Base-by-base conservation (phyloP, 2,113 vertebrate species). In the Pitta sordida region DNA sequence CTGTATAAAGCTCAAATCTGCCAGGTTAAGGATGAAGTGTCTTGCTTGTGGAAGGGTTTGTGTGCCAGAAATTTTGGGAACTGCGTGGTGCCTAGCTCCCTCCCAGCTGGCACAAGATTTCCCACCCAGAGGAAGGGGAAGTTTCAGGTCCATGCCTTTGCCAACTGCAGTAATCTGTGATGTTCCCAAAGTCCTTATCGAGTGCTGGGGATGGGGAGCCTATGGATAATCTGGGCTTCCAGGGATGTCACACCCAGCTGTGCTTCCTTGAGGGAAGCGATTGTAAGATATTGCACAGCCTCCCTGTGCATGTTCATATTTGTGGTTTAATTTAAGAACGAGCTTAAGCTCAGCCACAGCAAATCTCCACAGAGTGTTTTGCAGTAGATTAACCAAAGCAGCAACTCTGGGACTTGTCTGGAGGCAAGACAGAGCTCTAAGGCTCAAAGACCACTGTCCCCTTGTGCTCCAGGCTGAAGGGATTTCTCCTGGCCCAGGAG, bases 31-130 rank as follows among this genome's bases (percentile, higher is more conserved):
- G 76, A 74, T 65, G 64, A 83, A 83, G 39, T 23, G 8, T 13
- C 71, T 91, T 93, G 59, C 73, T 71, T 59, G 36, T 0, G 0
- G 56, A 77, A 94, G 83, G 46, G 21, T 90, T 62, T 59, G 20
- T 34, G 21, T 88, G 92, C 71, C 92, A 92, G 73, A 59, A 78
- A 55, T 82, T 53, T 55, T 34, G 37, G 64, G 80, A 91, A 46
- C 60, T 9, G 13, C n/a, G 1, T 15, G 37, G 39, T 88, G 75
- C 75, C 32, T 76, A 14, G 10, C 53, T 86, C 16, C 78, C 26
- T 85, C 56, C 73, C 86, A 94, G 65, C 73, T 96, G 91, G 56
- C 79, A 53, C 29, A 49, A 51, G 37, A 56, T 71, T 86, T 94
- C 58, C 77, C 29, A 52, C 41, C 44, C 74, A 65, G 73, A 78